Conservation (phyloP, 2,113 vertebrate species). For the Loxodonta africana region DNA sequence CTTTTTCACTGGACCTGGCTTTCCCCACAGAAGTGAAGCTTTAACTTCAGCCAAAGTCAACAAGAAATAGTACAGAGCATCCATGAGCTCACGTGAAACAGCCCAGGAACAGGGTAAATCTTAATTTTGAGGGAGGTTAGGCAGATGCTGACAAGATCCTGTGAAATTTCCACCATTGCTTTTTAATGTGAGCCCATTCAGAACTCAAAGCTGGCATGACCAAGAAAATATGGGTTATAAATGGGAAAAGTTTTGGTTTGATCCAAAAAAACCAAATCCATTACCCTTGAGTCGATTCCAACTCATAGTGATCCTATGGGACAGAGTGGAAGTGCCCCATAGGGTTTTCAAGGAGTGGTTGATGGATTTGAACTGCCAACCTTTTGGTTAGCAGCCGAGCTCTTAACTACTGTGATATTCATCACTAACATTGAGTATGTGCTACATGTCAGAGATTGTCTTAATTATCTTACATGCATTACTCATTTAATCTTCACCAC, state of each 20-base stretch:
- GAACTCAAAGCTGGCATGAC: background rate
- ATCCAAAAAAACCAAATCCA: no score
- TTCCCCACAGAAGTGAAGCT: background rate
- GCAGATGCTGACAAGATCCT: background rate
- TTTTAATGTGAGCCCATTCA: background rate
- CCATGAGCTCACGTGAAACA: background rate
- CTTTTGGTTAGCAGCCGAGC: no score
- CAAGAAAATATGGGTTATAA: background rate
- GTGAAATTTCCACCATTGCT: background rate
- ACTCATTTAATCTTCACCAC: background rate
- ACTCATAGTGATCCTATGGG: no score
- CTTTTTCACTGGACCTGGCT: background rate
- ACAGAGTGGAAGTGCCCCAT: no score
- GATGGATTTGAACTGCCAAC: no score
- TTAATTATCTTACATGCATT: background rate
- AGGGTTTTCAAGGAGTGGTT: no score
- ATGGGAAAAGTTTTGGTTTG: background rate
- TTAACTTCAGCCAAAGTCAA: background rate
- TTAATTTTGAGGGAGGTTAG: background rate
- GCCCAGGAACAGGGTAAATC: background rate
- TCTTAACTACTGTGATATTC: background rate
- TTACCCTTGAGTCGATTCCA: no score
- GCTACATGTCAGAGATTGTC: background rate
- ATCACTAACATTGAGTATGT: background rate
- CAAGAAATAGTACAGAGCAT: background rate